Evolutionary conservation across 2,113 vertebrate species (phyloP).

Genomic region (Chaetorhynchus papuensis): DNA sequence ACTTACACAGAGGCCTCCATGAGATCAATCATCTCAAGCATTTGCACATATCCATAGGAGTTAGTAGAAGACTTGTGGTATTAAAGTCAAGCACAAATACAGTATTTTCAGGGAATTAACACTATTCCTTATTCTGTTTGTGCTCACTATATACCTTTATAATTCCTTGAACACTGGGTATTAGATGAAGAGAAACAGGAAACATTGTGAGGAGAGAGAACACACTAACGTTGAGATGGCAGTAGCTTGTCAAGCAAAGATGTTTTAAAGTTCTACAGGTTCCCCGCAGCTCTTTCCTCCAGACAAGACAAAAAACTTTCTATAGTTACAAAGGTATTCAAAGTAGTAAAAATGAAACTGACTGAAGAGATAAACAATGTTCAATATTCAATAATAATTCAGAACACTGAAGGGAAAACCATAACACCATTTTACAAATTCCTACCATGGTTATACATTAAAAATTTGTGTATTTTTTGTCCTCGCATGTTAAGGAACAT

Average conservation of each 20-base stretch:
- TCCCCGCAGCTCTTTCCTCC: background rate
- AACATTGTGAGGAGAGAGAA: background rate
- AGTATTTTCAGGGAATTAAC: background rate
- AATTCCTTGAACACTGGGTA: background rate
- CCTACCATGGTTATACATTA: background rate
- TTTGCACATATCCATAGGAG: background rate
- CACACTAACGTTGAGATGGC: background rate
- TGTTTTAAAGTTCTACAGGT: background rate
- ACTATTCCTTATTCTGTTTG: background rate
- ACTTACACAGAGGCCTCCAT: accelerated
- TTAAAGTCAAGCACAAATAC: background rate
- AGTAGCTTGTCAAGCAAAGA: background rate
- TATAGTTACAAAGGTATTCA: background rate
- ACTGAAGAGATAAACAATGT: background rate
- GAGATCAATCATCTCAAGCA: background rate
- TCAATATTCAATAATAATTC: background rate
- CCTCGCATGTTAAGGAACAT: background rate
- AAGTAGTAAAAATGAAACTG: background rate
- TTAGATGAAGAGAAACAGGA: background rate
- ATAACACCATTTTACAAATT: background rate
- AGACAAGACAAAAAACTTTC: background rate
- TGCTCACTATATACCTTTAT: background rate
- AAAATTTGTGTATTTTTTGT: background rate
- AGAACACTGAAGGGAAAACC: background rate
- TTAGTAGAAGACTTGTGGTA: background rate